These are phyloP conservation scores for Malurus alboscapulatus DNA, from an alignment of 2,113 vertebrate species.

Conservation along the genomic window DNA sequence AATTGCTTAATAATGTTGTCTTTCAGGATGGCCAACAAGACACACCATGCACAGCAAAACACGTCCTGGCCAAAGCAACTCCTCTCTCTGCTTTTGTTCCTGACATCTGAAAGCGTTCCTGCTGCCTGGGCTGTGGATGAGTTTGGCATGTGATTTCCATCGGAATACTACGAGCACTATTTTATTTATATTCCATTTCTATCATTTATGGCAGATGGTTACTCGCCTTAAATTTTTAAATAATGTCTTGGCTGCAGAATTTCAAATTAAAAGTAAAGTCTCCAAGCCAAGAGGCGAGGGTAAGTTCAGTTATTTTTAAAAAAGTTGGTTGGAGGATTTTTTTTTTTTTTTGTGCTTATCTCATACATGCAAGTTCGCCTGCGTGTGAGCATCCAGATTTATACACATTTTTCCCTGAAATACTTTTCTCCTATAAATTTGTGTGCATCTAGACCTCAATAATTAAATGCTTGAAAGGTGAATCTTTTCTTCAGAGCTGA, in stretches of 20 bases:
- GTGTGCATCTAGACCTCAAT: fast-evolving
- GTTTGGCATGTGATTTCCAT: conserved; percentile 32
- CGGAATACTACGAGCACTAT: conserved; percentile 28
- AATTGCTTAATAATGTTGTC: conserved; percentile 65
- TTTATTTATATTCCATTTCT: conserved; percentile 66
- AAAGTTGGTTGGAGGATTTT: neutral
- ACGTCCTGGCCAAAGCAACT: conserved; percentile 33
- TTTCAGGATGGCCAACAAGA: conserved; percentile 58
- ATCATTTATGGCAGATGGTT: conserved; percentile 58
- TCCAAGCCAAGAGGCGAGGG: conserved; percentile 35
- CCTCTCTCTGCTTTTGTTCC: conserved; percentile 30
- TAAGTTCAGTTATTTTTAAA: conserved; percentile 34
- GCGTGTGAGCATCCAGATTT: neutral
- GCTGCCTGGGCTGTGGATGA: conserved; percentile 10
- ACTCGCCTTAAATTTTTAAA: conserved; percentile 57
- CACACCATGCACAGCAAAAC: conserved; percentile 19
- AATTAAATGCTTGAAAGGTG: neutral
- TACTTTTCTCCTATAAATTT: neutral
- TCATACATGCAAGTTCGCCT: neutral
- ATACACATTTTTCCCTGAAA: neutral
- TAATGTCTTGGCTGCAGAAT: conserved; percentile 47
- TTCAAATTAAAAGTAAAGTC: conserved; percentile 53
- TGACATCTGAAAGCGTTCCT: conserved; percentile 30
- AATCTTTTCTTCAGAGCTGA: neutral
- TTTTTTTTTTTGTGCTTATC: neutral